A percentile compares a stretch with the other conserved stretches of the same genome.
Evolutionary conservation across 2,113 vertebrate genomes (phyloP).

Genomic region (Probosciger aterrimus): DNA sequence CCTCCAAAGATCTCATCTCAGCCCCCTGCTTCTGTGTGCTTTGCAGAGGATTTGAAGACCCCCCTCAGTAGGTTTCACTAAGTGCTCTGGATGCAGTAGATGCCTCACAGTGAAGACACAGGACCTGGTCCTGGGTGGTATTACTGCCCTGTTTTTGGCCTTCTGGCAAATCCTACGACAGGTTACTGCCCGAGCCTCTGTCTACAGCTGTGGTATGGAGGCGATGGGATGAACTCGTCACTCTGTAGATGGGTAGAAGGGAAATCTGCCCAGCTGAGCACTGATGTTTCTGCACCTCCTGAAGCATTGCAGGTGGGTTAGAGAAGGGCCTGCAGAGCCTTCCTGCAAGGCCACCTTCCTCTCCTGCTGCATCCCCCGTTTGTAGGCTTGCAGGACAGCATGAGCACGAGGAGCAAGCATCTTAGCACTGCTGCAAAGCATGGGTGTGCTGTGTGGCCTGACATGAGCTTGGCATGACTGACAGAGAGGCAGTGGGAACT

Average conservation of each 20-base stretch:
- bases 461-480: not conserved
- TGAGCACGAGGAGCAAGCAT: fast-evolving
- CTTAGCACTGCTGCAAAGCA: not conserved
- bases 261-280: not conserved
- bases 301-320: not conserved
- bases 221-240: not conserved
- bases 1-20: not conserved
- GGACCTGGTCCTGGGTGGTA: fast-evolving
- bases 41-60: not conserved
- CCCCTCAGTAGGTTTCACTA: not conserved
- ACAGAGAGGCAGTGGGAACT: not conserved
- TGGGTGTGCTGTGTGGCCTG: not conserved
- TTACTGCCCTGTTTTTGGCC: not conserved
- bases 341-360: not conserved
- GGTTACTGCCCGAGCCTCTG: not conserved
- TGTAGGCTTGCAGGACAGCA: not conserved
- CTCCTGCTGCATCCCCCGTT: not conserved
- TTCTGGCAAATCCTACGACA: not conserved
- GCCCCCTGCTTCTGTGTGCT: not conserved
- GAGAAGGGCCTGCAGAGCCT: not conserved
- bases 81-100: not conserved
- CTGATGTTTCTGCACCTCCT: fast-evolving
- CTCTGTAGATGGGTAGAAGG: not conserved
- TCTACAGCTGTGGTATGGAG: not conserved
- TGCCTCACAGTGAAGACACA: not conserved